A percentile compares a stretch with the other conserved stretches of the same genome.
Evolutionary conservation across 1,140 invertebrate species (phyloP).

Genomic region (Amyelois transitella): DNA sequence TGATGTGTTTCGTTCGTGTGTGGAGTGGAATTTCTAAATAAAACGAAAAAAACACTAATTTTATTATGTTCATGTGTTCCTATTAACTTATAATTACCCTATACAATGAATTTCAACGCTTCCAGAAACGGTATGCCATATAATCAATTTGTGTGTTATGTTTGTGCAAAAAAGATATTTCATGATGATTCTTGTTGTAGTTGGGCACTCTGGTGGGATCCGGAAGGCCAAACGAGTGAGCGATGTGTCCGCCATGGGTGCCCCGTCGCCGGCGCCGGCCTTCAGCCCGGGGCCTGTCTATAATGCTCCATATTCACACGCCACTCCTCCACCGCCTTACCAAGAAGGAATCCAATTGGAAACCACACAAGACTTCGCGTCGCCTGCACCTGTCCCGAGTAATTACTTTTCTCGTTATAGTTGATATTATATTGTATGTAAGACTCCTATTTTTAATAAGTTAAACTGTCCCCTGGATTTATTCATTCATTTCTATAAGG

Average conservation of each 20-base stretch:
- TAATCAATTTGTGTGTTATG: not conserved
- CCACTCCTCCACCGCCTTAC: slow-evolving; percentile 45
- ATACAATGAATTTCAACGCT: slow-evolving; percentile 65
- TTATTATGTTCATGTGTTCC: slow-evolving; percentile 37
- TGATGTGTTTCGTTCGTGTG: slow-evolving; percentile 68
- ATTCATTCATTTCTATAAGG: too few relatives aligned
- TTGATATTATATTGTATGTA: too few relatives aligned
- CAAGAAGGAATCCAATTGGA: slow-evolving; percentile 58
- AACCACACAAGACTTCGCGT: slow-evolving; percentile 34
- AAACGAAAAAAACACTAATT: slow-evolving; percentile 31
- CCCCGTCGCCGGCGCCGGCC: slow-evolving; percentile 43
- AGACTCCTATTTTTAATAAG: too few relatives aligned
- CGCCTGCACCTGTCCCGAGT: slow-evolving; percentile 32
- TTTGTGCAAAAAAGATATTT: not conserved
- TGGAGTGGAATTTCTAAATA: slow-evolving; percentile 29
- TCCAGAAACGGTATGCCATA: slow-evolving; percentile 56
- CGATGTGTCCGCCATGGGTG: slow-evolving; percentile 79
- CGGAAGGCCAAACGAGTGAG: slow-evolving; percentile 78
- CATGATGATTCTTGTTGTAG: slow-evolving; percentile 29
- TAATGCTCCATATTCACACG: slow-evolving; percentile 32
- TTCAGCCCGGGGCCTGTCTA: slow-evolving; percentile 35
- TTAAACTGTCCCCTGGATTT: too few relatives aligned
- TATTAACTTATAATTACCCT: slow-evolving; percentile 17
- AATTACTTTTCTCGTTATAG: slow-evolving; percentile 8
- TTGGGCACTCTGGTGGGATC: slow-evolving; percentile 41